These are phyloP conservation scores for Balaenoptera acutorostrata DNA, from an alignment of 2,113 vertebrate genomes.

Conservation along the genomic window DNA sequence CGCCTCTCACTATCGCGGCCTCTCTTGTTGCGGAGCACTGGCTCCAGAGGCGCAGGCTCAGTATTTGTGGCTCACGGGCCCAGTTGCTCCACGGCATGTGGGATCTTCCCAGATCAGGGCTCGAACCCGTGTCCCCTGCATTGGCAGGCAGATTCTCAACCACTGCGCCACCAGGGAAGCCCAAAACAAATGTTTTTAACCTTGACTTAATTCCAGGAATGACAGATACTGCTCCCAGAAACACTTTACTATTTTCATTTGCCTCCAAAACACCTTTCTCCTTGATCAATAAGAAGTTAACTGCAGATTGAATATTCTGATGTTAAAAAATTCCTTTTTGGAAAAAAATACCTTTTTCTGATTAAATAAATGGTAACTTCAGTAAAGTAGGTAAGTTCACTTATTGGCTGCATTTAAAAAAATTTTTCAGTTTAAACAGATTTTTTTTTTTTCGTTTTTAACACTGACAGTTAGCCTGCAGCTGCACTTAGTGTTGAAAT, in stretches of 20 bases:
- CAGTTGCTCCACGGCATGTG: no score
- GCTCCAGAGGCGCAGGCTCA: no score
- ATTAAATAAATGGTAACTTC: neutral
- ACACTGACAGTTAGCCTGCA: conserved; percentile 73
- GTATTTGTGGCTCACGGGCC: no score
- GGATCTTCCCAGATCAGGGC: no score
- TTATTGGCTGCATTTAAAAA: neutral
- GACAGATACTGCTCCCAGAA: neutral
- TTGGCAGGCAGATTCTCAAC: no score
- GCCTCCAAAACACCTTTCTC: neutral
- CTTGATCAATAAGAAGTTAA: neutral
- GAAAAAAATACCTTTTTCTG: neutral
- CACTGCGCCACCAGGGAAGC: no score
- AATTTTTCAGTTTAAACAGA: conserved; percentile 62
- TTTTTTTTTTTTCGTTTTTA: conserved; percentile 57
- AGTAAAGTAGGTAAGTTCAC: neutral
- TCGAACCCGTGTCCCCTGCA: no score
- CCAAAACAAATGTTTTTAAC: conserved; percentile 15
- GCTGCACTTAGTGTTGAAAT: conserved; percentile 75
- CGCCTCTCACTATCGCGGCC: no score
- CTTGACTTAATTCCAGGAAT: neutral
- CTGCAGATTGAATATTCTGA: neutral
- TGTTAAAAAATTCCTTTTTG: conserved; percentile 26
- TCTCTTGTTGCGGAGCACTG: no score
- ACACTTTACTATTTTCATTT: neutral